Evolutionary conservation across 2,888 invertebrate genomes (phyloP).

Genomic region (Troides aeacus): DNA sequence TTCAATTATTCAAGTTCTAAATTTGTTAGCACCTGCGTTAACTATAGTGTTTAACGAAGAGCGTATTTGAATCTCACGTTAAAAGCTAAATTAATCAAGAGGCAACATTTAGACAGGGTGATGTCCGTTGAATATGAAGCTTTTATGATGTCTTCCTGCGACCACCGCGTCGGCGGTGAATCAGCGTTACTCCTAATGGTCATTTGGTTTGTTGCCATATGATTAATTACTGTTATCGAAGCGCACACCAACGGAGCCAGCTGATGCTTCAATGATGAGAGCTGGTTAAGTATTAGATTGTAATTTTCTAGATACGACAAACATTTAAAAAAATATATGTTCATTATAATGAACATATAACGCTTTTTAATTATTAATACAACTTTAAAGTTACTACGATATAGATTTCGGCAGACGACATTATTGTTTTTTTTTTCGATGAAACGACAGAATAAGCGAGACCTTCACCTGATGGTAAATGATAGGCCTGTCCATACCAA

Average conservation of each 20-base stretch:
- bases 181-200: conserved; percentile 72
- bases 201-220: conserved; percentile 59
- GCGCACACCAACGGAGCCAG: conserved; percentile 46
- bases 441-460: no score
- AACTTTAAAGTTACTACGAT: no score
- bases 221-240: conserved; percentile 75
- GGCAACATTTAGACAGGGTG: conserved; percentile 38
- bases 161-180: conserved; percentile 61
- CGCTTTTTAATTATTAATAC: no score
- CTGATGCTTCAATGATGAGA: conserved; percentile 74
- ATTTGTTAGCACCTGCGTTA: no score
- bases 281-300: conserved; percentile 35
- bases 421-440: no score
- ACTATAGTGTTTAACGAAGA: no score
- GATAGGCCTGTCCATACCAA: no score
- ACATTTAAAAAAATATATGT: not conserved
- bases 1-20: no score
- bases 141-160: conserved; percentile 45
- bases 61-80: not conserved
- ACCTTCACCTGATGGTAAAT: no score
- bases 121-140: conserved; percentile 42
- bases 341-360: not conserved
- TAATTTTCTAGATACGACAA: not conserved
- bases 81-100: not conserved
- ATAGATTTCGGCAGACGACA: no score